These are phyloP conservation scores for Diloba caeruleocephala DNA, from an alignment of 2,888 invertebrate genomes.

Conservation along the genomic window DNA sequence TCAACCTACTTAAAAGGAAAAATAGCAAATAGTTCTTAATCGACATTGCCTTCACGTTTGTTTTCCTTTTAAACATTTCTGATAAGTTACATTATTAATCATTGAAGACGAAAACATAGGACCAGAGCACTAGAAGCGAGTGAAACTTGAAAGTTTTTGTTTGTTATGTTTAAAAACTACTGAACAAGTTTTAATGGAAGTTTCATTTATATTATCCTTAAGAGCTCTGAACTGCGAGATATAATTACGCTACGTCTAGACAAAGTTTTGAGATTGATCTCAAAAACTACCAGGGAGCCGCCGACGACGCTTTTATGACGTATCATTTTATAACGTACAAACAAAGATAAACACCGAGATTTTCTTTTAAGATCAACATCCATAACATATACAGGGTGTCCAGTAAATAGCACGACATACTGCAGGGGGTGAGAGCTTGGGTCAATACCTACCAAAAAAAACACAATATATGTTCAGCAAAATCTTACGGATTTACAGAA, in stretches of 20 bases:
- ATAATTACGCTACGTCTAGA: conserved; percentile 31
- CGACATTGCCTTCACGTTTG: too few relatives aligned
- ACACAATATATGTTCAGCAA: too few relatives aligned
- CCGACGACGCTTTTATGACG: conserved; percentile 17
- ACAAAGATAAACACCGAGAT: conserved; percentile 8
- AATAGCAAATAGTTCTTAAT: too few relatives aligned
- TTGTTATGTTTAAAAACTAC: conserved; percentile 44
- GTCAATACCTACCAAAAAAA: too few relatives aligned
- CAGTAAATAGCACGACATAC: too few relatives aligned
- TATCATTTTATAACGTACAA: conserved; percentile 30
- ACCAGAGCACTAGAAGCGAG: conserved; percentile 28
- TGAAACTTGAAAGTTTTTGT: conserved; percentile 40
- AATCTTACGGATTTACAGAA: too few relatives aligned
- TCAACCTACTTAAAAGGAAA: too few relatives aligned
- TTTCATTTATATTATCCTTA: conserved; percentile 46
- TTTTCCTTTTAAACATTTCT: too few relatives aligned
- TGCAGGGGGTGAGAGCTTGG: too few relatives aligned
- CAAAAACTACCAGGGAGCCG: conserved; percentile 12
- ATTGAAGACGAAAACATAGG: conserved; percentile 8
- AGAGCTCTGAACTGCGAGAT: conserved; percentile 32
- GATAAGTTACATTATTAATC: too few relatives aligned
- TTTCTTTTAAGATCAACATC: too few relatives aligned
- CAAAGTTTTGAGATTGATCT: conserved; percentile 45
- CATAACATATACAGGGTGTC: too few relatives aligned
- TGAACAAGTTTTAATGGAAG: conserved; percentile 55